Base-by-base conservation (phyloP, 2,113 vertebrate genomes). In the Corythoichthys intestinalis region DNA sequence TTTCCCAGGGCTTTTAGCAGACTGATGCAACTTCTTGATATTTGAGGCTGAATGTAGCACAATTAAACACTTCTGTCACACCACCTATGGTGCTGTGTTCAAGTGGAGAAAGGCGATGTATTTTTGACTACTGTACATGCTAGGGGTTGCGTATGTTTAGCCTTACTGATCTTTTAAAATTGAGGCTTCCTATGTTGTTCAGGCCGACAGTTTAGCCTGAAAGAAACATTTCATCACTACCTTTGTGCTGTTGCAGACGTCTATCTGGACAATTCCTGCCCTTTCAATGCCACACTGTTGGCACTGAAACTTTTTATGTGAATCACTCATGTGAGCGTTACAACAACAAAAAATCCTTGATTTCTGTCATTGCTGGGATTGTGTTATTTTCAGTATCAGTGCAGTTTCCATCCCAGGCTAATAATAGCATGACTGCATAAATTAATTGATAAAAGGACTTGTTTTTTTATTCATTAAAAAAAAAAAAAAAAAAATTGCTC, bases 11-110 rank as follows among this genome's bases (percentile, higher is more conserved):
- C 83, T 87, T 86, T 85, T 76, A 81, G 79, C 74, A 78, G 81
- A 82, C 86, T 90, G 89, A 90, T 89, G 89, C 85, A 90, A 90
- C 78, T 72, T 74, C 39, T 60, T 84, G 89, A 90, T 88, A 90
- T 90, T 84, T 87, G 77, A 73, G 83, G 81, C 76, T 83, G 82
- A 83, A 82, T 86, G 81, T 84, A 78, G 82, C 86, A 85, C 86
- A 86, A 87, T 85, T 82, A 88, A 88, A 82, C 82, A 81, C 82
- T 86, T 86, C 83, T 90, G 80, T 83, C 84, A 83, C 86, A 87
- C 87, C 87, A 86, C 84, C 87, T 86, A 84, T 81, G 74, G 85
- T 69, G 84, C 61, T 62, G 53, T 58, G 69, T 78, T 76, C 79
- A 76, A 76, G 74, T 44, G 76, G 49, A 20, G 39, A 52, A 41